These are phyloP conservation scores for Heliothis virescens DNA, from an alignment of 1,140 invertebrate genomes.

Conservation along the genomic window DNA sequence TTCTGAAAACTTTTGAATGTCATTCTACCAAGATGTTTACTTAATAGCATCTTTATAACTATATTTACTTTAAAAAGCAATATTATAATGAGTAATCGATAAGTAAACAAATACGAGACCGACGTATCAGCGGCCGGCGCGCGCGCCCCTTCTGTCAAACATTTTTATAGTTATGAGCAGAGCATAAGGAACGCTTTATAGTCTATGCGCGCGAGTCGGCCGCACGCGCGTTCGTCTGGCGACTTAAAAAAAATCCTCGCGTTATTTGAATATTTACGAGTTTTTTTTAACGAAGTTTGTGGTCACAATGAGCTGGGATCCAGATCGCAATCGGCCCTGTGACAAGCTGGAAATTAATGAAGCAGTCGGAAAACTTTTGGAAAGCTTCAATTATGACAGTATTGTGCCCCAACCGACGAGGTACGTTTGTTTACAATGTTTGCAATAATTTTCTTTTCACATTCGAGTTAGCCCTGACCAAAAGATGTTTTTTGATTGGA, in stretches of 20 bases:
- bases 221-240: constrained; percentile 72
- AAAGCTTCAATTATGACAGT: constrained; percentile 80
- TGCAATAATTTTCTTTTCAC: neutral
- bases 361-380: constrained; percentile 77
- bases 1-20: too few species aligned
- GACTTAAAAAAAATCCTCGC: constrained; percentile 31
- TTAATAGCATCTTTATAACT: constrained; percentile 6
- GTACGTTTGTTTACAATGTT: constrained; percentile 60
- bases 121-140: constrained; percentile 59
- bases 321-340: constrained; percentile 63
- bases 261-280: constrained; percentile 15
- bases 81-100: constrained; percentile 55
- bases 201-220: constrained; percentile 79
- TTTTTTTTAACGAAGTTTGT: constrained; percentile 8
- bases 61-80: constrained; percentile 35
- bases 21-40: constrained; percentile 3
- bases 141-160: constrained; percentile 66
- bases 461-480: too few species aligned
- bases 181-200: constrained; percentile 84
- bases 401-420: constrained; percentile 77
- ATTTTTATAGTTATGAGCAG: constrained; percentile 75
- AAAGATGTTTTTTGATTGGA: too few species aligned
- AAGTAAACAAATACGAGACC: constrained; percentile 64
- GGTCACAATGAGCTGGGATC: constrained; percentile 76
- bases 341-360: constrained; percentile 80